A percentile compares a stretch with the other conserved stretches of the same genome.
These are phyloP conservation scores for Chironomus tepperi DNA, from an alignment of 1,140 invertebrate genomes.

Conservation along the genomic window DNA sequence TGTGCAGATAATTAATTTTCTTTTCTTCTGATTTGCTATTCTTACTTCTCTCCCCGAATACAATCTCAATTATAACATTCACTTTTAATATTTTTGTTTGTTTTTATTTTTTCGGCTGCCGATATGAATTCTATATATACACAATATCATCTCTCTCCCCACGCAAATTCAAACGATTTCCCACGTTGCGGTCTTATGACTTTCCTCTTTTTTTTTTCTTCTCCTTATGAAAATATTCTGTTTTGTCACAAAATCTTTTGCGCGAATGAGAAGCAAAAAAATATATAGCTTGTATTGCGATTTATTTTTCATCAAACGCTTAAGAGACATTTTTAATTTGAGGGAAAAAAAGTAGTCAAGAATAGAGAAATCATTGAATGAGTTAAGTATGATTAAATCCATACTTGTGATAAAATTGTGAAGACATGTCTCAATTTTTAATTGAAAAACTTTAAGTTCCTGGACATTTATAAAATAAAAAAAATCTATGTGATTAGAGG, in stretches of 20 bases:
- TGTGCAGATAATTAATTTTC: no score
- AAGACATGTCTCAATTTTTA: no score
- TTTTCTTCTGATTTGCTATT: no score
- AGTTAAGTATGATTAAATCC: no score
- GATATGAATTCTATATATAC: neutral
- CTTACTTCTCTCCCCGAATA: no score
- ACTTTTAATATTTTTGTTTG: neutral
- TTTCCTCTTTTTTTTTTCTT: neutral
- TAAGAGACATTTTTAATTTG: no score
- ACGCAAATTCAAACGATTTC: neutral
- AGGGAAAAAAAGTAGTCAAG: no score
- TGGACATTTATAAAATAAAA: no score
- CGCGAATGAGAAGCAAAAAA: neutral
- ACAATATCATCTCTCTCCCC: neutral
- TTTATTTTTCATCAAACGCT: neutral
- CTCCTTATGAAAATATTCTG: neutral
- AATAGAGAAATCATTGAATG: no score
- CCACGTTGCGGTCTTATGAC: slow-evolving; percentile 16
- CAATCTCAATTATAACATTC: neutral
- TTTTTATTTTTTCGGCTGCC: neutral
- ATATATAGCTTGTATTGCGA: neutral
- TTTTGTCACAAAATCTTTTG: neutral
- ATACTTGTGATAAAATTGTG: no score
- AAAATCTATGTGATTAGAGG: no score
- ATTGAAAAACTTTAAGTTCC: no score